phyloP scores from a whole-genome alignment of 2,888 invertebrate species.

The Stictocephala bisonia region DNA sequence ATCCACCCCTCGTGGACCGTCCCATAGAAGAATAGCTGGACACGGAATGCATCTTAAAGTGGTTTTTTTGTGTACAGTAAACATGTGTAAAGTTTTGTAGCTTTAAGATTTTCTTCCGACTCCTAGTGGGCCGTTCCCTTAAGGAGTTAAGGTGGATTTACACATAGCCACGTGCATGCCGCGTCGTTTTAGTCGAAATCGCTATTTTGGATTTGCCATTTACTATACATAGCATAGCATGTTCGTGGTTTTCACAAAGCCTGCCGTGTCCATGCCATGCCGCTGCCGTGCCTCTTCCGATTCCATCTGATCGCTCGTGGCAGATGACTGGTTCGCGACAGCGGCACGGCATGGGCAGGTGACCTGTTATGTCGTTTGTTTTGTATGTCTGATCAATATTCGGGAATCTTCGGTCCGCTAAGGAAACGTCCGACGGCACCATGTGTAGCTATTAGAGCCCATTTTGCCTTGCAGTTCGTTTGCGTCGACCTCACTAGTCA shows the following conservation, averaged over 20 bases:
- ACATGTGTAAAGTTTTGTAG: too few relatives aligned
- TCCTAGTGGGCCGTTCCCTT: too few relatives aligned
- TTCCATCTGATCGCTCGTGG: constrained; percentile 6
- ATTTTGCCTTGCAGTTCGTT: constrained; percentile 16
- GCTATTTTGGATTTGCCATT: constrained; percentile 7
- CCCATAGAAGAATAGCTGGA: too few relatives aligned
- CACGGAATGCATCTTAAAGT: too few relatives aligned
- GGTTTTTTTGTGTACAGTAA: too few relatives aligned
- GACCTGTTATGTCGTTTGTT: not conserved
- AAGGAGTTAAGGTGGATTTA: not conserved
- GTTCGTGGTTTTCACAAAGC: constrained; percentile 14
- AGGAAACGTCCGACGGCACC: not conserved
- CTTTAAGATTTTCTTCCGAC: too few relatives aligned
- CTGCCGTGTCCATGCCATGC: constrained; percentile 8
- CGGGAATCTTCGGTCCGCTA: not conserved
- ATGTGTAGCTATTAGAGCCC: constrained; percentile 23
- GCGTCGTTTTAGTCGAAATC: constrained; percentile 14
- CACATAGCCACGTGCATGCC: not conserved
- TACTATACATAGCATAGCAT: constrained; percentile 8
- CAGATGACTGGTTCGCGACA: not conserved
- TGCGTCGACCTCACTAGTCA: not conserved
- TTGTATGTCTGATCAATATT: not conserved
- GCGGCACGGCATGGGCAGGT: not conserved
- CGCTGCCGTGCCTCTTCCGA: constrained; percentile 15
- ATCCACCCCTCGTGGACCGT: too few relatives aligned